Evolutionary conservation across 2,888 invertebrate genomes (phyloP), one percentile per base, ranked within the genome.

Genomic region (Muscina levida): DNA sequence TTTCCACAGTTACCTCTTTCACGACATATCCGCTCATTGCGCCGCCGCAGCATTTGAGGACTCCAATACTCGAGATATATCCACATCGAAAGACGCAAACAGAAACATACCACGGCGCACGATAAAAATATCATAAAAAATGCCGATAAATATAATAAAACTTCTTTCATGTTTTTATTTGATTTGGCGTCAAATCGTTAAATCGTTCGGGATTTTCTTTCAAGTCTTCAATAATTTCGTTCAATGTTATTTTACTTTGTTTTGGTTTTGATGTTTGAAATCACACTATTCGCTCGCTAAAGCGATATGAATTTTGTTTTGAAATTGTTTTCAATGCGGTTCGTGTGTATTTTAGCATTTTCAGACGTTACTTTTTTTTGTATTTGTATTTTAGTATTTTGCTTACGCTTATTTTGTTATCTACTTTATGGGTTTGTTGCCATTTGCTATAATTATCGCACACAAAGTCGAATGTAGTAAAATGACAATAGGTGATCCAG

Each of bases 91-190:
- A 85, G 84, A 8, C 87, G 84, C 56, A 88, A 74, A 65, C 85
- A 87, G 51, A 86, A 87, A 48, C 85, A 84, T 51, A 85, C 80
- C 2, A 87, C 59, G 6, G 83, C 85, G 66, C 84, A 85, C 24
- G 84, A 82, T 2, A 87, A 19, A 17, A 87, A 85, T 11, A 88
- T 75, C 70, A 87, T 82, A 39, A 87, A 85, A 53, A 87, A 84
- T 51, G 86, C 85, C 31, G 84, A 83, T 26, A 87, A 68, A 73
- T 85, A 86, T 5, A 86, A 73, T 17, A 87, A 24, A 3, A 86
- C 19, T 53, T 84, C 82, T 15, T 81, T 68, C 85, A 88, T 85
- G n/a, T n/a, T n/a, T 31, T 77, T 80, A 31, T 37, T 51, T 13
- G 44, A 13, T 13, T 19, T 62, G 3, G n/a, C n/a, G n/a, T n/a